Conservation (phyloP, 2,113 vertebrate species). For the Charadrius vociferus region DNA sequence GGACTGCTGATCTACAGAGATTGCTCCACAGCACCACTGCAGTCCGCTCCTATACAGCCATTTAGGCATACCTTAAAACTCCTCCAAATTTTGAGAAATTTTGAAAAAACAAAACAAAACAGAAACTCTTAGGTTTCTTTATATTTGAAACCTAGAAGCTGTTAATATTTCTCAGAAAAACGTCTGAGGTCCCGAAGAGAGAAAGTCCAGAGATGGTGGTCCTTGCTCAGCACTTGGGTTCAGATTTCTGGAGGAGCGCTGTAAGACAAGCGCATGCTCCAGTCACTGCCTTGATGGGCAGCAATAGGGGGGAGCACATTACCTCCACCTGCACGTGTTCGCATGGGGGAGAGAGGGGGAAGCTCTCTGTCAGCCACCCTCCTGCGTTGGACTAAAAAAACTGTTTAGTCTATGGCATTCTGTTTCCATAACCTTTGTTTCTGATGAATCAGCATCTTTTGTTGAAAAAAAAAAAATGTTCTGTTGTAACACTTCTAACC, state of each 20-base stretch:
- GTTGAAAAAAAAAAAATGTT: neutral
- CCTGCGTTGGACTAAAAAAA: neutral
- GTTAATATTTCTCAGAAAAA: neutral
- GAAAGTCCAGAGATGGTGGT: neutral
- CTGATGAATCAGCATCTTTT: conserved; percentile 12
- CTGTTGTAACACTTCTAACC: neutral
- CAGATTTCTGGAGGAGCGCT: neutral
- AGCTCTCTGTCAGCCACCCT: neutral
- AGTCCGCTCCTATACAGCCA: neutral
- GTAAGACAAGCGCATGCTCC: neutral
- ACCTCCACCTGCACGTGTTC: neutral
- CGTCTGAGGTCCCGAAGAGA: neutral
- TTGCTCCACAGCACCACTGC: neutral
- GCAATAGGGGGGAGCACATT: neutral
- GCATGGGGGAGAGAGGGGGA: neutral
- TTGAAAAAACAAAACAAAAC: neutral
- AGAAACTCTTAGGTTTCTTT: neutral
- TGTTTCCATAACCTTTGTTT: neutral
- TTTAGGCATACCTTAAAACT: too few species aligned
- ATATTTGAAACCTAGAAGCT: neutral
- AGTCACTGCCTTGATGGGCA: neutral
- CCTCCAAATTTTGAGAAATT: neutral
- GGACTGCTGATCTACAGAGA: neutral
- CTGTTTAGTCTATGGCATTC: neutral
- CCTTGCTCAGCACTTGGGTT: neutral